These are phyloP conservation scores for Erpobdella octoculata DNA, from an alignment of 2,888 invertebrate species.

Conservation along the genomic window DNA sequence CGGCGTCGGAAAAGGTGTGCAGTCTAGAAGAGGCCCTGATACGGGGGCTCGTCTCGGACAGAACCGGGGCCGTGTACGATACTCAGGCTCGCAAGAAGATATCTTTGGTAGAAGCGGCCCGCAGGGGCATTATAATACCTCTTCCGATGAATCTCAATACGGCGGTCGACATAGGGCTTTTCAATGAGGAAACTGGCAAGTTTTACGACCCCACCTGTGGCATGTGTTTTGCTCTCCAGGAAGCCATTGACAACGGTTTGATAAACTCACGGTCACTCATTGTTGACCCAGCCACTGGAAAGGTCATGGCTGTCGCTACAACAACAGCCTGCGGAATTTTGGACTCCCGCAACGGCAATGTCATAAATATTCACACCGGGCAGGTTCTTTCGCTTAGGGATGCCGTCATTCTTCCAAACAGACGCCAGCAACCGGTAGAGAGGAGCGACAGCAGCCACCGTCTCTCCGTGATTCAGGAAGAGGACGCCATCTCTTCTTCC, in stretches of 20 bases:
- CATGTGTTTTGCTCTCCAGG: constrained; percentile 37
- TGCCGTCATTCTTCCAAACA: constrained; percentile 11
- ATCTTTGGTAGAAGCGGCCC: constrained; percentile 73
- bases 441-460: neutral
- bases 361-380: constrained; percentile 49
- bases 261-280: constrained; percentile 38
- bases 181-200: constrained; percentile 38
- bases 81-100: constrained; percentile 58
- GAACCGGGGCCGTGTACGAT: constrained; percentile 57
- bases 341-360: constrained; percentile 39
- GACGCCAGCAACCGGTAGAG: neutral
- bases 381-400: constrained; percentile 54
- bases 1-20: constrained; percentile 36
- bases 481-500: constrained; percentile 12
- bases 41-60: constrained; percentile 67
- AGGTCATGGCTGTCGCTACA: constrained; percentile 36
- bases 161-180: constrained; percentile 40
- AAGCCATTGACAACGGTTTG: constrained; percentile 38
- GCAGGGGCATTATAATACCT: constrained; percentile 43
- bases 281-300: constrained; percentile 39
- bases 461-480: constrained; percentile 21
- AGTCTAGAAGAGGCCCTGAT: constrained; percentile 44
- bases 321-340: constrained; percentile 39
- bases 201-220: constrained; percentile 38
- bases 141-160: constrained; percentile 38